A percentile compares a stretch with the other conserved stretches of the same genome.
Evolutionary conservation across 2,113 vertebrate genomes (phyloP).

Genomic region (Aegotheles bennettii): DNA sequence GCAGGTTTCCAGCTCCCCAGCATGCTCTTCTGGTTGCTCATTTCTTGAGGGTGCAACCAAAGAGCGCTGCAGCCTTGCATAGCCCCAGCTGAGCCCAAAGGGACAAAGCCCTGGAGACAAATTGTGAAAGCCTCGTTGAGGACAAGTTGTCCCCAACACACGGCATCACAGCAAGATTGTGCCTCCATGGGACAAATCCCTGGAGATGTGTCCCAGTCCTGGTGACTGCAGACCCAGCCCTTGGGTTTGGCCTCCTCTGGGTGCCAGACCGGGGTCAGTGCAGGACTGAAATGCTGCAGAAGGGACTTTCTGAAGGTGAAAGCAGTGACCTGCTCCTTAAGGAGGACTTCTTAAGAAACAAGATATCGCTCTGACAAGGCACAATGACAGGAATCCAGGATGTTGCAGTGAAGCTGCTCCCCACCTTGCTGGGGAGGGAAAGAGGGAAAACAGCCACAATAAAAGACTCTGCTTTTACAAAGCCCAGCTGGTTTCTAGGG

Average conservation of each 20-base stretch:
- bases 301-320: conserved; percentile 14
- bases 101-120: background rate
- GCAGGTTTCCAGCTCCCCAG: background rate
- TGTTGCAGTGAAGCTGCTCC: background rate
- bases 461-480: background rate
- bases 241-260: background rate
- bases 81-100: background rate
- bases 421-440: background rate
- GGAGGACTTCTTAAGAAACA: background rate
- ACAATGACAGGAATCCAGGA: background rate
- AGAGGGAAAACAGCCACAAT: background rate
- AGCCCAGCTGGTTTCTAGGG: background rate
- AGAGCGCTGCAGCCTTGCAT: background rate
- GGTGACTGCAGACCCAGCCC: background rate
- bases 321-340: background rate
- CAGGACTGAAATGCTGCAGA: background rate
- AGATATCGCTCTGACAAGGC: background rate
- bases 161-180: accelerated
- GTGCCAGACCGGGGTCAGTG: background rate
- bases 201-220: background rate
- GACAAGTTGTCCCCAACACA: background rate
- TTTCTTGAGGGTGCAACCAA: background rate
- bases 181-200: background rate
- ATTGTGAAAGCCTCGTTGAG: accelerated
- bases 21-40: background rate